These are phyloP conservation scores for Cheirogaleus major DNA, from an alignment of 2,797 vertebrate species.

Conservation along the genomic window DNA sequence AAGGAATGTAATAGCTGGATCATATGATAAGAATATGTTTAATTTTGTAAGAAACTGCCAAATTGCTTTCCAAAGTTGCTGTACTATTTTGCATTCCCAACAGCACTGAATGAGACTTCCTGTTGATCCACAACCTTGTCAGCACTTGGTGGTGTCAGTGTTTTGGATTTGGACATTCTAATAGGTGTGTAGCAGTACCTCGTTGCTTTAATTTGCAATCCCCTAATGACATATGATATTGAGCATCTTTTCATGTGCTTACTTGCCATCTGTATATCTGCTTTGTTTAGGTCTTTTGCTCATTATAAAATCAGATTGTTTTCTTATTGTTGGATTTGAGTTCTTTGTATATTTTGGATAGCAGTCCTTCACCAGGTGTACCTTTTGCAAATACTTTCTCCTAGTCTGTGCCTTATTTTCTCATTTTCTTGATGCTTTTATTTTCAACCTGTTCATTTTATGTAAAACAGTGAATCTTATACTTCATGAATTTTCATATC, in stretches of 20 bases:
- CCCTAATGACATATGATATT: background rate
- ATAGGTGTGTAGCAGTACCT: background rate
- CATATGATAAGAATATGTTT: background rate
- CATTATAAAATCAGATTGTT: background rate
- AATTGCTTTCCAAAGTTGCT: slow-evolving; percentile 1
- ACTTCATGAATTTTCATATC: background rate
- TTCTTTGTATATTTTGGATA: background rate
- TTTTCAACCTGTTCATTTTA: background rate
- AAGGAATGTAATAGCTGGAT: background rate
- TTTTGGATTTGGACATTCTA: background rate
- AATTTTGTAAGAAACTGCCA: background rate
- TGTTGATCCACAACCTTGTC: background rate
- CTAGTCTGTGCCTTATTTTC: background rate
- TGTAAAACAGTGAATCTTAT: background rate
- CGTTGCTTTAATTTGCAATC: background rate
- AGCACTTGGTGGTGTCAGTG: background rate
- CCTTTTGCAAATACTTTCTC: background rate
- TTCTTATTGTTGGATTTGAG: background rate
- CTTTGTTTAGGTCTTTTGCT: background rate
- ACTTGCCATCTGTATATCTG: background rate
- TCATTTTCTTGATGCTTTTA: background rate
- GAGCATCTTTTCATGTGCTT: background rate
- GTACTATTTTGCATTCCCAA: background rate
- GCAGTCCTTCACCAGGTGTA: background rate
- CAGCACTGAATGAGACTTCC: background rate